Base-by-base conservation (phyloP, 2,113 vertebrate species). In the Myotis brandtii region DNA sequence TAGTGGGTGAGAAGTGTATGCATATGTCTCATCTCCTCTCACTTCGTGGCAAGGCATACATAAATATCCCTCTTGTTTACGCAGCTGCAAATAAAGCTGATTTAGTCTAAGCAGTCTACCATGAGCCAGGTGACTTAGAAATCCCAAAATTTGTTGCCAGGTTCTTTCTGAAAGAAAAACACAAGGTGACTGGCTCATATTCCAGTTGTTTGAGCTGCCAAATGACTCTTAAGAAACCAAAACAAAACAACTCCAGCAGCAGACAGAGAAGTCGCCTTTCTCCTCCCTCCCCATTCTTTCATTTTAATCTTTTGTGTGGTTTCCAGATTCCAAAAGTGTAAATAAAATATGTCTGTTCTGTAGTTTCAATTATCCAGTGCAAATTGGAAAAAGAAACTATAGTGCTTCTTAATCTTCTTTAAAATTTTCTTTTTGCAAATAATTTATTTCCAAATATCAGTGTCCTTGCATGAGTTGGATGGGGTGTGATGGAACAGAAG, bases 311-410 rank as follows among this genome's bases (percentile, higher is more conserved):
- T 93, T 81, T 90, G 12, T 81, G 43, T 77, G 70, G 11, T 85
- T 86, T 94, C 20, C 79, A 94, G 86, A 96, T 67, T 96, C 66
- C n/a, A 85, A 82, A 96, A 73, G 48, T 90, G 37, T 96, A 89
- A 91, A 75, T 37, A 86, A 96, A 97, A 90, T 27, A 59, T 76
- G 50, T 80, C 43, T 80, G 18, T 95, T 86, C 40, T 40, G 4
- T 52, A 70, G n/a, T 95, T 93, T 95, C 77, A 62, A 91, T 95
- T 94, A 95, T 91, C 43, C 67, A 89, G 72, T 80, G 77, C 34
- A 95, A 91, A 95, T 83, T 97, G 88, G 48, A 85, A 76, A 90
- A 70, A 56, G 25, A 27, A 67, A 91, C 18, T 13, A 14, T 37
- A 13, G 59, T 52, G 40, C 46, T 92, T 91, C 20, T 48, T 92